Base-by-base conservation (phyloP, 1,140 invertebrate genomes). In the Drosophila guanche region DNA sequence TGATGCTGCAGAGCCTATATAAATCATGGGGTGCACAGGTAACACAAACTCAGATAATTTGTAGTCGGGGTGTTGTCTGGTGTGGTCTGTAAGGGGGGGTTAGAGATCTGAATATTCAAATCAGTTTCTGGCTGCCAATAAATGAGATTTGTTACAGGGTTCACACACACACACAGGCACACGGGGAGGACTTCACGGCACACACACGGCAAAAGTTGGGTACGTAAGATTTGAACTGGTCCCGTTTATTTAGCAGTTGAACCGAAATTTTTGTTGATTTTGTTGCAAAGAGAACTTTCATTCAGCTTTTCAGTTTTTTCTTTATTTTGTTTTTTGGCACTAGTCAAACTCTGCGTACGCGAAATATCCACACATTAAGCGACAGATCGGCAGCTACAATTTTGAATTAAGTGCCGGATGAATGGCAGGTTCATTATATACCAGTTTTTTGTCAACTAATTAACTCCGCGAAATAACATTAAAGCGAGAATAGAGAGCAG, bases 41-140 rank as follows among this genome's bases (percentile, higher is more conserved):
- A 29, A 47, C 46, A 51, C 25, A 58, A 53, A 58, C 47, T 45
- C 61, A 57, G 65, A 58, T 48, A 71, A 71, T 71, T 62, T 85
- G 60, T 60, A 57, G 80, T 58, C 47, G 29, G 33, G 47, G 29
- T 25, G 41, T 23, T 61, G 33, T 40, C 37, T 33, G 8, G 6
- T 42, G 12, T 22, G 27, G 45, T 51, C 37, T 48, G 65, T 58
- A 59, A 33, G 22, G 54, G 62, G 27, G 52, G 20, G 10, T 43
- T 42, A 22, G 43, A 23, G 45, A 57, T 58, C 42, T 66, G 71
- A 76, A 86, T 85, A 85, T 86, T 85, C 81, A 85, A 86, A 85
- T 85, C 72, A 80, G 76, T 62, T 70, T 57, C 43, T 66, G 47
- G 41, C 61, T 54, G 61, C 47, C 72, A 76, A 79, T 79, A 79